Evolutionary conservation across 2,797 vertebrate genomes (phyloP).

Genomic region (Podarcis siculus): DNA sequence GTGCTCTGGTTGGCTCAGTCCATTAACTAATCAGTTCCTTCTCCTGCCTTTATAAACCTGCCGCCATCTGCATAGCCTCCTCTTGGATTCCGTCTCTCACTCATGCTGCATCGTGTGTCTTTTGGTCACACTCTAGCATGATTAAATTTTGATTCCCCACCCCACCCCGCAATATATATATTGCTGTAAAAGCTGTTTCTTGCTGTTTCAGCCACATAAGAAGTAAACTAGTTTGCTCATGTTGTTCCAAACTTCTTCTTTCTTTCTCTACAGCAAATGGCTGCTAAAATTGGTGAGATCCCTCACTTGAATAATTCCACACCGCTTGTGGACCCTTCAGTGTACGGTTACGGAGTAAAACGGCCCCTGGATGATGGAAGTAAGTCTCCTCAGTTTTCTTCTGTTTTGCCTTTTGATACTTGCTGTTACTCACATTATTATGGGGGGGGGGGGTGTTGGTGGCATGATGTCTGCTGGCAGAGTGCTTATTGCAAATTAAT

Average conservation of each 20-base stretch:
- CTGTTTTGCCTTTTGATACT: neutral
- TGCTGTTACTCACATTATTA: no score
- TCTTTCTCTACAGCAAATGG: slow-evolving; percentile 84
- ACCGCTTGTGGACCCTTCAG: slow-evolving; percentile 90
- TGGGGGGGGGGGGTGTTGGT: no score
- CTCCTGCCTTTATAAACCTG: neutral
- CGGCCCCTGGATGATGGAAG: slow-evolving; percentile 95
- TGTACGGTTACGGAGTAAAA: slow-evolving; percentile 93
- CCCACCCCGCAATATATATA: no score
- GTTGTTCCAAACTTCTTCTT: neutral
- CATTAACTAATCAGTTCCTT: no score
- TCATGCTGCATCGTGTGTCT: no score
- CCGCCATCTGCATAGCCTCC: neutral
- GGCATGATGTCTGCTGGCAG: neutral
- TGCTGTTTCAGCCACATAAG: no score
- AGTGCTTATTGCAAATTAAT: neutral
- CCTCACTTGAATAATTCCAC: slow-evolving; percentile 95
- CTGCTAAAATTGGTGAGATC: slow-evolving; percentile 96
- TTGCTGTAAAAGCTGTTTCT: no score
- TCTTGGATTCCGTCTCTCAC: neutral
- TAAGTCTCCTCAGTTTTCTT: slow-evolving; percentile 63
- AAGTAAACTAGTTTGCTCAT: slow-evolving; percentile 16
- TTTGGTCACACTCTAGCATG: no score
- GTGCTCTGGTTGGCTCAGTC: no score
- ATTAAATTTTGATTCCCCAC: no score